Evolutionary conservation across 2,797 vertebrate genomes (phyloP).

Genomic region (Hydrolagus colliei): DNA sequence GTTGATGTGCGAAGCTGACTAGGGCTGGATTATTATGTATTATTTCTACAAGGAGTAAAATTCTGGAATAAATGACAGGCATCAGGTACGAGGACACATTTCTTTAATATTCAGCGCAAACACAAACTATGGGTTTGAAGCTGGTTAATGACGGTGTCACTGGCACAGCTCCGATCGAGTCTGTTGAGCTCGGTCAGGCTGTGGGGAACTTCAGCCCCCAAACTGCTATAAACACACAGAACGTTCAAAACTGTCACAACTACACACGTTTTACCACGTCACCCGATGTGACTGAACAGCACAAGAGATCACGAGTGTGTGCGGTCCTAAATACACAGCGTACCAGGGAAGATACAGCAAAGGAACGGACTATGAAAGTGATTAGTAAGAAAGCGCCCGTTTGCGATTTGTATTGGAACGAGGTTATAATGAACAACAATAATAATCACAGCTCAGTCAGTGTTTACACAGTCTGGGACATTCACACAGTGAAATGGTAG

Average conservation of each 20-base stretch:
- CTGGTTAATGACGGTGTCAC: no score
- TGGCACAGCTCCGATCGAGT: no score
- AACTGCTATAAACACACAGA: no score
- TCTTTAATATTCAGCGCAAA: no score
- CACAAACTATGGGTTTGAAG: no score
- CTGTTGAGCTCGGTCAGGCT: no score
- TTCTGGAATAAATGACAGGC: neutral
- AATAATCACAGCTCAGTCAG: neutral
- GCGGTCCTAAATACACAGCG: neutral
- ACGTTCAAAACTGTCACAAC: no score
- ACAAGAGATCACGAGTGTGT: neutral
- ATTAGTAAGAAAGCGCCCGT: neutral
- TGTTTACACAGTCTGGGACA: neutral
- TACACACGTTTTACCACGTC: no score
- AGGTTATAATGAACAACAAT: neutral
- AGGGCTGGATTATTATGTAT: conserved; percentile 64
- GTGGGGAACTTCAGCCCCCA: no score
- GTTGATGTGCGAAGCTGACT: conserved; percentile 56
- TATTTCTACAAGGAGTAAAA: conserved; percentile 62
- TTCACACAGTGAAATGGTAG: no score
- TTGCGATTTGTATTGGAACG: neutral
- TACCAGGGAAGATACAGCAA: neutral
- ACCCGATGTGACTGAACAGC: no score
- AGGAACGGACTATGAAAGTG: neutral
- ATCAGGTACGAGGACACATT: neutral